Conservation (phyloP, 1,140 invertebrate genomes). For the Drosophila ambigua region DNA sequence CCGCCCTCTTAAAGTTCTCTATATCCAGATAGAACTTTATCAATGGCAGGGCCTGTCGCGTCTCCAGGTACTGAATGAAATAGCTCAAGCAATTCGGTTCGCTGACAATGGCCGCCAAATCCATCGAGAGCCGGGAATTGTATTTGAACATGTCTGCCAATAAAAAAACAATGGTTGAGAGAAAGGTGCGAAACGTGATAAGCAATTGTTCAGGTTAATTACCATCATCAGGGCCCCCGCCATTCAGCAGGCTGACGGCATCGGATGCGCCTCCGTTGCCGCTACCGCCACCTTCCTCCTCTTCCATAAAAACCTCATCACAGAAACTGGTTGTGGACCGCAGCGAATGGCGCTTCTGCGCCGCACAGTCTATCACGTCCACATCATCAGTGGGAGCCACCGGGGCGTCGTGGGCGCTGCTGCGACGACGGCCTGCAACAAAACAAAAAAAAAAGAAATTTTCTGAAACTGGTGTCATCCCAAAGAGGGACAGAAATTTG, state of each 20-base stretch:
- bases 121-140: constrained; percentile 84
- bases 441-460: constrained; percentile 20
- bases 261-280: constrained; percentile 46
- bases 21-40: constrained; percentile 91
- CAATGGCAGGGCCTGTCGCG: constrained; percentile 85
- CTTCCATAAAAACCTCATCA: constrained; percentile 77
- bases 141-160: constrained; percentile 72
- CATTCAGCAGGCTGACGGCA: constrained; percentile 56
- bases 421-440: constrained; percentile 60
- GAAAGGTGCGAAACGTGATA: constrained; percentile 26
- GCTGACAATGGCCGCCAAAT: constrained; percentile 87
- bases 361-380: constrained; percentile 44
- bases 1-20: constrained; percentile 86
- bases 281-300: constrained; percentile 29
- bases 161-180: background rate
- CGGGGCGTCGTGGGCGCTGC: constrained; percentile 54
- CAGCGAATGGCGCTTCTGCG: constrained; percentile 73
- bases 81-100: constrained; percentile 89
- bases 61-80: constrained; percentile 90
- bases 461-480: constrained; percentile 33
- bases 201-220: constrained; percentile 40
- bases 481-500: background rate
- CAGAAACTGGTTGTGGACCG: constrained; percentile 82
- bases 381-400: constrained; percentile 54
- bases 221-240: constrained; percentile 68